Evolutionary conservation across 2,113 vertebrate genomes (phyloP).

Genomic region (Halichoeres trimaculatus): DNA sequence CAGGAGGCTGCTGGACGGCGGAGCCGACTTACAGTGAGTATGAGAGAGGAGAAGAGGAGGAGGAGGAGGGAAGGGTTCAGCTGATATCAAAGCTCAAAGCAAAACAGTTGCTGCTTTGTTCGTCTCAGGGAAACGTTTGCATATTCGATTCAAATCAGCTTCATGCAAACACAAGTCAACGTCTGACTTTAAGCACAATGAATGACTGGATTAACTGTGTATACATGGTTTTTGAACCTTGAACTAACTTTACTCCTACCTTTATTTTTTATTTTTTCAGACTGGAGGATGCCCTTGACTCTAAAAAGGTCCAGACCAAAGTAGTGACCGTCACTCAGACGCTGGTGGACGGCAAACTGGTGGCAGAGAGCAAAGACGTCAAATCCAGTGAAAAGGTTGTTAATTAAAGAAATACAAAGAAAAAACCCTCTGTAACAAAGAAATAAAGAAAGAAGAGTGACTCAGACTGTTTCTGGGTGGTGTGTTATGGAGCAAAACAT

Average conservation of each 20-base stretch:
- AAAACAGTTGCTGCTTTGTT: neutral
- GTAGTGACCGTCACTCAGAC: constrained; percentile 73
- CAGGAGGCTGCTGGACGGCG: constrained; percentile 90
- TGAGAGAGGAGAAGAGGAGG: neutral
- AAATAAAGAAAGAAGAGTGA: constrained; percentile 9
- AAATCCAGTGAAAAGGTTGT: constrained; percentile 28
- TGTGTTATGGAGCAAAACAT: neutral
- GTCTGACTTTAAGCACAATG: no score
- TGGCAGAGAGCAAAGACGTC: constrained; percentile 69
- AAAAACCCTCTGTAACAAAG: constrained; percentile 6
- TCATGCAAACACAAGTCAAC: constrained; percentile 46
- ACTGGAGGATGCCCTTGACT: constrained; percentile 50
- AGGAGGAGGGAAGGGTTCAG: neutral
- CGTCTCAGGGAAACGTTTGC: constrained; percentile 14
- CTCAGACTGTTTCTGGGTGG: neutral
- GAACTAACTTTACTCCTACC: neutral
- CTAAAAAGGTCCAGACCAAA: constrained; percentile 48
- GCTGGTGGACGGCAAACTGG: constrained; percentile 73
- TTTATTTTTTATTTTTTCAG: constrained; percentile 39
- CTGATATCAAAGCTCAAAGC: neutral
- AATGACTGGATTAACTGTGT: no score
- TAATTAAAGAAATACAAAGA: neutral
- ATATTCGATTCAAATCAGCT: constrained; percentile 62
- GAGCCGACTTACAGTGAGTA: constrained; percentile 75
- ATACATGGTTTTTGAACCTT: no score